phyloP scores from a whole-genome alignment of 35 echinoderm and acorn worm genomes.

The Anneissia japonica region DNA sequence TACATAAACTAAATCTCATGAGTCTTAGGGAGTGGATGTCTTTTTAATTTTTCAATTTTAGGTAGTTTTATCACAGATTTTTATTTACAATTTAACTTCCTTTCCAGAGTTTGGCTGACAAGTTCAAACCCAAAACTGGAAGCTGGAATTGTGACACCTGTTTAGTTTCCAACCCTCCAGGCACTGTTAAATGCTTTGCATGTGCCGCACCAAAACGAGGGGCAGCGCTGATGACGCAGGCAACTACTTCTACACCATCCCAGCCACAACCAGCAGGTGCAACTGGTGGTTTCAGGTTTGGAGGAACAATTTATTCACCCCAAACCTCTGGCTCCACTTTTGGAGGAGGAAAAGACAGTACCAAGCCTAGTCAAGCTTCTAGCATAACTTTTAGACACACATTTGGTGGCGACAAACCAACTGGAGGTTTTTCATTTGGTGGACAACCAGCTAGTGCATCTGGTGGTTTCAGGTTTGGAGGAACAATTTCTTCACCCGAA shows the following conservation, averaged over 20 bases:
- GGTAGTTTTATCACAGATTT: too few relatives aligned
- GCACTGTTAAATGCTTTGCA: slow-evolving; percentile 1
- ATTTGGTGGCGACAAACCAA: neutral
- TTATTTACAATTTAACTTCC: neutral
- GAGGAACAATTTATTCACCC: neutral
- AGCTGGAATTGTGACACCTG: slow-evolving; percentile 32
- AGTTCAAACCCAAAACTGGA: slow-evolving; percentile 11
- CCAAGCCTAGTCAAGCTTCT: neutral
- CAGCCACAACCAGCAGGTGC: neutral
- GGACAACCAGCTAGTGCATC: neutral
- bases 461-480: neutral
- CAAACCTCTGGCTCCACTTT: neutral
- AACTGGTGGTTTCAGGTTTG: neutral
- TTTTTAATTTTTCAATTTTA: neutral
- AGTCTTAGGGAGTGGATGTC: too few relatives aligned
- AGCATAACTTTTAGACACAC: neutral
- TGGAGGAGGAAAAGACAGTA: neutral
- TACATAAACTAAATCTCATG: too few relatives aligned
- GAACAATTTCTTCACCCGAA: neutral
- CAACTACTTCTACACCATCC: neutral
- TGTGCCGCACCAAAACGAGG: slow-evolving; percentile 36
- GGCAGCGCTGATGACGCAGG: neutral
- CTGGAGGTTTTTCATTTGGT: neutral
- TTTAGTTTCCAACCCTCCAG: neutral
- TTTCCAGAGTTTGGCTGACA: neutral